Evolutionary conservation across 2,113 vertebrate genomes (phyloP), one percentile per base, ranked within the genome.

Genomic region (Epinephelus moara): DNA sequence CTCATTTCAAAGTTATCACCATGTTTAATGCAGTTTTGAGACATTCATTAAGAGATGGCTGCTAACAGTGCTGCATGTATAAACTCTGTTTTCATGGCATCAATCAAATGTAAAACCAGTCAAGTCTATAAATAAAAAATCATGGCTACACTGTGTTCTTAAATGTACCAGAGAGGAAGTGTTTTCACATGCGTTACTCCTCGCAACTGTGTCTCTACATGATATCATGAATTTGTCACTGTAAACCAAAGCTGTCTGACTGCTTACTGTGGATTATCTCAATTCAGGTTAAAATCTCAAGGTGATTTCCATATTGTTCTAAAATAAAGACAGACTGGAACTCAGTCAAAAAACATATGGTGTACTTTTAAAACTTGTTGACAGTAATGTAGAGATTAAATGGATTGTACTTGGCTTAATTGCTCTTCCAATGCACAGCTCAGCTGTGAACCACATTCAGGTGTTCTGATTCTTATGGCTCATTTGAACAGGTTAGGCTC

Each of bases 101-200:
- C 10, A 68, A 59, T 55, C 4, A 60, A 37, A 69, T 37, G 37
- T 30, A 30, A 63, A 37, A n/a, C 13, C 9, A 40, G 27, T 53
- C 14, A 21, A 40, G 30, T 52, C 13, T 30, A 30, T 30, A 30
- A 30, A 7, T 49, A 40, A 1, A 27, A 47, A 47, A n/a, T 47
- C 18, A 57, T 10, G 2, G 19, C 11, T 4, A 37, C 30, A 62
- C n/a, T 25, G 19, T 30, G 30, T 30, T 30, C 30, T 30, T 30
- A 30, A 55, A 56, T 55, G 52, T 21, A 40, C 68, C n/a, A 67
- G 15, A 57, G 61, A 61, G 62, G 47, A 62, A 47, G 21, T 45
- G 33, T 45, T 59, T 18, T 71, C 1, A 23, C n/a, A n/a, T 27
- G 70, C 71, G 30, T 30, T 30, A 30, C 30, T 30, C 30, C 30